Conservation (phyloP, 2,113 vertebrate species). For the Dromiciops gliroides region DNA sequence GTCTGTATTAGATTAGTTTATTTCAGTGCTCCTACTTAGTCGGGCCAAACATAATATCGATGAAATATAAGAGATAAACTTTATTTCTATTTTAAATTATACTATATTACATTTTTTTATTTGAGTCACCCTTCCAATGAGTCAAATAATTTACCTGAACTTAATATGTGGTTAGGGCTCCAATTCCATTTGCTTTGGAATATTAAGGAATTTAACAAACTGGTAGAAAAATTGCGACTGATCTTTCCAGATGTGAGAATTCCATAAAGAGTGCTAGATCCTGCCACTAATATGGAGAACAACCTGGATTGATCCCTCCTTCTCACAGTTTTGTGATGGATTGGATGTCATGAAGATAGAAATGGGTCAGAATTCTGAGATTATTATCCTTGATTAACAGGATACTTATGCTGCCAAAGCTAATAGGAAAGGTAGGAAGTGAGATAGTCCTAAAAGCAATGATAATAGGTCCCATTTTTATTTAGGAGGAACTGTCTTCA, state of each 20-base stretch:
- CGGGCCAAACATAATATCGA: background rate
- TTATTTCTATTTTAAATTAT: background rate
- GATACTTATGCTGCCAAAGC: background rate
- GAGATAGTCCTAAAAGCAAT: background rate
- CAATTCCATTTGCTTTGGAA: background rate
- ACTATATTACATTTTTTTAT: background rate
- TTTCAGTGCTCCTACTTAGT: background rate
- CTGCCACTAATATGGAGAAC: background rate
- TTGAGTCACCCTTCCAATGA: background rate
- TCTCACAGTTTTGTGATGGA: background rate
- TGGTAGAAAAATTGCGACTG: no score
- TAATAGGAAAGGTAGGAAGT: background rate
- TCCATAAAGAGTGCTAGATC: background rate
- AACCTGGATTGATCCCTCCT: background rate
- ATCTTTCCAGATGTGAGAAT: background rate
- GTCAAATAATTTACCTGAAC: background rate
- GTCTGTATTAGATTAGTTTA: background rate
- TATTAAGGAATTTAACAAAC: background rate
- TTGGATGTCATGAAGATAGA: background rate
- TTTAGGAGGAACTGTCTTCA: background rate
- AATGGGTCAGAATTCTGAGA: background rate
- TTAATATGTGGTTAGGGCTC: background rate
- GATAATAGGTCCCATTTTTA: background rate
- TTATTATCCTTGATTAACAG: background rate
- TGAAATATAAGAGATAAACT: background rate